phyloP scores from a whole-genome alignment of 1,140 invertebrate species.

The Nasonia giraulti region DNA sequence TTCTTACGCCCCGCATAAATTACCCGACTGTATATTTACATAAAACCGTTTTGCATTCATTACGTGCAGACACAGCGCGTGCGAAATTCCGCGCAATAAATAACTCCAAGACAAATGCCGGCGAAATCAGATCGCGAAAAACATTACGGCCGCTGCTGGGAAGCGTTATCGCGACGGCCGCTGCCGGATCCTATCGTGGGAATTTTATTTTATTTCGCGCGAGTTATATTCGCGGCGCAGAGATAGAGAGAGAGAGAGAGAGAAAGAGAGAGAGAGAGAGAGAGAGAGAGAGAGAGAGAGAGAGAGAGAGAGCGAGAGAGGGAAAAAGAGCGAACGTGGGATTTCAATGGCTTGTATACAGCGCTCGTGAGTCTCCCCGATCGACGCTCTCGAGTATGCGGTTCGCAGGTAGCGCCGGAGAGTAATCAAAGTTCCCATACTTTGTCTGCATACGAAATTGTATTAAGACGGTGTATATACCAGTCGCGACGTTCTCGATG shows the following conservation, averaged over 20 bases:
- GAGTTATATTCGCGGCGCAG: neutral
- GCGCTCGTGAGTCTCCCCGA: neutral
- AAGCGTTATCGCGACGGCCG: neutral
- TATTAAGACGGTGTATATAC: neutral
- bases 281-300: neutral
- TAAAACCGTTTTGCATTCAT: conserved; percentile 39
- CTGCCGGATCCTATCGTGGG: no score
- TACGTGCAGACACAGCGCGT: neutral
- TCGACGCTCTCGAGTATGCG: neutral
- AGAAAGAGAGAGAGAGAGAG: neutral
- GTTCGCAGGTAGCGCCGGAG: neutral
- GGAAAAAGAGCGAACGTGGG: neutral
- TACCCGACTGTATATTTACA: conserved; percentile 29
- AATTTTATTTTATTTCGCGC: neutral
- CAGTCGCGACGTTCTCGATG: neutral
- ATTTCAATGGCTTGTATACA: conserved; percentile 11
- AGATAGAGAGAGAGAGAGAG: neutral
- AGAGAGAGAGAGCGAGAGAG: neutral
- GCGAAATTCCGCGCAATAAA: neutral
- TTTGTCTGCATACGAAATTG: conserved; percentile 38
- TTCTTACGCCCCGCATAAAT: conserved; percentile 1
- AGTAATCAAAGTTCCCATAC: conserved; percentile 48
- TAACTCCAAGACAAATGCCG: neutral
- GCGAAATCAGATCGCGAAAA: neutral
- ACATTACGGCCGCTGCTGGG: neutral